Base-by-base conservation (phyloP, 2,888 invertebrate genomes). In the Drosophila recens region DNA sequence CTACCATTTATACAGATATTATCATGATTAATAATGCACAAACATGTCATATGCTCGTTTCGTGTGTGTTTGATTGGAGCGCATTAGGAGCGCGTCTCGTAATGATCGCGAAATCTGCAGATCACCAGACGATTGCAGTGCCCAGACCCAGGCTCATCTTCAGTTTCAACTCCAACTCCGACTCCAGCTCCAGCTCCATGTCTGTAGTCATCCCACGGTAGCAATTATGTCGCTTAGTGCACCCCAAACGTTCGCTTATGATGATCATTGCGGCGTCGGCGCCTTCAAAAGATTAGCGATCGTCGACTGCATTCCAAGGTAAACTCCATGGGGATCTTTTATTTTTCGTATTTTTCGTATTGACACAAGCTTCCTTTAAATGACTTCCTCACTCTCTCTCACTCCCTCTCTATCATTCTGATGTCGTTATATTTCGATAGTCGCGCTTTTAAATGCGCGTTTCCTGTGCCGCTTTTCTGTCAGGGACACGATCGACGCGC, bases 31-130 rank as follows among this genome's bases (percentile, higher is more conserved):
- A 91, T 91, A 89, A 90, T 82, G 75, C 83, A 79, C 89, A 87
- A 90, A 90, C 91, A 91, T 91, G 91, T 91, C 91, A 91, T 92
- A 91, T 75, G 91, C 91, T 91, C 91, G 90, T 91, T 91, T 91
- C 69, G 86, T 84, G 84, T 87, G 86, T 88, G 90, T 87, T 90
- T 84, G 90, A 91, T 90, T 90, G 89, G 84, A 85, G 80, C 87
- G 90, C 90, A 90, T 87, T 87, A 84, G 86, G 82, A 80, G 72
- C 73, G 89, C 82, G 67, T 68, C 70, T 66, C 82, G 74, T 90
- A 90, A 89, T 85, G 83, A 85, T 79, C 76, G 67, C 66, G 65
- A 66, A 63, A 71, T 65, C 65, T 51, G 59, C 43, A 23, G 59
- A 51, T 49, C 51, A 49, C 27, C 56, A 38, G 56, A 43, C 48